Conservation (phyloP, 2,797 vertebrate genomes). For the Crocidura indochinensis region DNA sequence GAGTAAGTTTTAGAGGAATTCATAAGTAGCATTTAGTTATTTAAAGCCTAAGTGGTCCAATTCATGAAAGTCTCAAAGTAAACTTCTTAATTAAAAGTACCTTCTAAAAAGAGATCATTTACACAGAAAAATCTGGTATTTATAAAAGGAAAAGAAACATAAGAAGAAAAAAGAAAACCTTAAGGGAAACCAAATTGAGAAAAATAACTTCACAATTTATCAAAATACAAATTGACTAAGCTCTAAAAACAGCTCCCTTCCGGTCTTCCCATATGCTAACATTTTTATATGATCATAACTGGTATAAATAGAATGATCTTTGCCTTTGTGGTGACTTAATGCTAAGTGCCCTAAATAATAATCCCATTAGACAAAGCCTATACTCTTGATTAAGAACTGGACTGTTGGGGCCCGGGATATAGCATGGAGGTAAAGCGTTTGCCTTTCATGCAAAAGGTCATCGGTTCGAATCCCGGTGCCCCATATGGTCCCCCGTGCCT, state of each 20-base stretch:
- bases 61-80: background rate
- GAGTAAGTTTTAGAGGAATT: slow-evolving; percentile 10
- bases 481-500: too few species aligned
- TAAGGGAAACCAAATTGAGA: slow-evolving; percentile 14
- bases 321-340: slow-evolving; percentile 53
- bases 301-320: slow-evolving; percentile 46
- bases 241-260: slow-evolving; percentile 26
- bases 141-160: too few species aligned
- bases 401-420: too few species aligned
- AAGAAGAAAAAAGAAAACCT: slow-evolving; percentile 4
- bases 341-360: slow-evolving; percentile 16
- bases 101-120: background rate
- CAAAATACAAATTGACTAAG: slow-evolving; percentile 35
- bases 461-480: too few species aligned
- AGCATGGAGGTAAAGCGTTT: too few species aligned
- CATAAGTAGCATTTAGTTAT: background rate
- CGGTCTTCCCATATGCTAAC: background rate
- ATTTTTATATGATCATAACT: slow-evolving; percentile 31
- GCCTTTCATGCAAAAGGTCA: too few species aligned
- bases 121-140: background rate
- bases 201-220: slow-evolving; percentile 34
- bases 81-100: background rate
- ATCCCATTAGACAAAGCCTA: slow-evolving; percentile 5
- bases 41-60: background rate
- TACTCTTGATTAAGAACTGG: slow-evolving; percentile 18